Evolutionary conservation across 2,113 vertebrate species (phyloP).

Genomic region (Platysternon megacephalum): DNA sequence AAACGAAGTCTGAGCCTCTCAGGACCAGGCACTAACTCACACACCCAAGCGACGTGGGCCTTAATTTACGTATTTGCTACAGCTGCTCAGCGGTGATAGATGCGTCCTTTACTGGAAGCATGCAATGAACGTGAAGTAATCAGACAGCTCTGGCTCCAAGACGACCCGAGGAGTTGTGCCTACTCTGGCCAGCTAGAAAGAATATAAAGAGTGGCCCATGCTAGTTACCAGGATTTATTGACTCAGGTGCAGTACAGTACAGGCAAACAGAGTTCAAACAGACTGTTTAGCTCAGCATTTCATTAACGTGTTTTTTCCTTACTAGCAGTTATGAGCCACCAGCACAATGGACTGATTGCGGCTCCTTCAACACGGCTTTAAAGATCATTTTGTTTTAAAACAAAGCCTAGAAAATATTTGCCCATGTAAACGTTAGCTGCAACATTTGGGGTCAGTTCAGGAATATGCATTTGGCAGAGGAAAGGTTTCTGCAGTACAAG

Average conservation of each 20-base stretch:
- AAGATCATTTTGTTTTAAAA: not conserved
- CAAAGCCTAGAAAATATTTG: fast-evolving
- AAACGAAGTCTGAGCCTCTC: not conserved
- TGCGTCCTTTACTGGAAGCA: not conserved
- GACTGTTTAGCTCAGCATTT: not conserved
- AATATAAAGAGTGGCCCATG: not conserved
- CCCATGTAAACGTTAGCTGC: no score
- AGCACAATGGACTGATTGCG: fast-evolving
- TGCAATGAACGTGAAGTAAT: not conserved
- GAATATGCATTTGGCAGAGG: fast-evolving
- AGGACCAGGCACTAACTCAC: fast-evolving
- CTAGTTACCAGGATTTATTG: conserved; percentile 73
- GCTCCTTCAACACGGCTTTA: fast-evolving
- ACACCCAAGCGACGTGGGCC: fast-evolving
- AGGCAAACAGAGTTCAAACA: not conserved
- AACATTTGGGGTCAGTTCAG: not conserved
- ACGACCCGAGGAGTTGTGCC: not conserved
- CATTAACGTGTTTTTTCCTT: fast-evolving
- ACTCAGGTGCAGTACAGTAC: not conserved
- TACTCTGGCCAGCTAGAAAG: not conserved
- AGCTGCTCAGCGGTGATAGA: not conserved
- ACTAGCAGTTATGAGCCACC: fast-evolving
- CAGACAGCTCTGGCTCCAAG: not conserved
- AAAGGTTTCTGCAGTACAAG: not conserved
- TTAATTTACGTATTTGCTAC: not conserved